A percentile compares a stretch with the other conserved stretches of the same genome.
Conservation (phyloP, 2,797 vertebrate species). For the Poecile montanus region DNA sequence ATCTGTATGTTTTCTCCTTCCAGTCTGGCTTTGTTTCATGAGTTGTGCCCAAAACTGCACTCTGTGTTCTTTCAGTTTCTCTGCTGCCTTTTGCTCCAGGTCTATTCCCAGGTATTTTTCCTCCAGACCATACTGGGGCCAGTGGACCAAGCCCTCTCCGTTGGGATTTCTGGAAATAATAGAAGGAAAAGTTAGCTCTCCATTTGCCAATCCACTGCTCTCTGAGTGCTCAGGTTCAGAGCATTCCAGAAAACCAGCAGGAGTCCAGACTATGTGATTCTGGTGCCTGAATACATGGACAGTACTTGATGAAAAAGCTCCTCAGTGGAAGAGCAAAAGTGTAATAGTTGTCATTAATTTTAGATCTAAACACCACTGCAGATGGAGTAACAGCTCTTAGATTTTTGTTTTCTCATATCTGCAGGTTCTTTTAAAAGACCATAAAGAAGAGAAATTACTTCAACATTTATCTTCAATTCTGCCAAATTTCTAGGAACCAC, state of each 20-base stretch:
- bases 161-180: constrained; percentile 82
- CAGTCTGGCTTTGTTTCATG: background rate
- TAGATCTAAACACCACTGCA: background rate
- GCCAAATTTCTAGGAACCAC: background rate
- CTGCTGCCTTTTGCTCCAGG: constrained; percentile 57
- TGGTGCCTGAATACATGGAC: background rate
- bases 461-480: background rate
- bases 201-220: background rate
- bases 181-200: background rate
- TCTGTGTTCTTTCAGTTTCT: constrained; percentile 73
- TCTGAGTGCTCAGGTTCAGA: background rate
- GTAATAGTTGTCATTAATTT: background rate
- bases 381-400: background rate
- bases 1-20: background rate
- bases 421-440: background rate
- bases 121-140: constrained; percentile 79
- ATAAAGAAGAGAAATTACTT: background rate
- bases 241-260: background rate
- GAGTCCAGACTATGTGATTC: background rate
- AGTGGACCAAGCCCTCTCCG: constrained; percentile 72
- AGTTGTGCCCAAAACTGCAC: constrained; percentile 76
- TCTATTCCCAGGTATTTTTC: constrained; percentile 78
- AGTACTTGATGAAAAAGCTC: background rate
- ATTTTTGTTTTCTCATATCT: background rate
- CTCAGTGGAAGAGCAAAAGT: background rate